Evolutionary conservation across 1,140 invertebrate species (phyloP).

Genomic region (Apis laboriosa): DNA sequence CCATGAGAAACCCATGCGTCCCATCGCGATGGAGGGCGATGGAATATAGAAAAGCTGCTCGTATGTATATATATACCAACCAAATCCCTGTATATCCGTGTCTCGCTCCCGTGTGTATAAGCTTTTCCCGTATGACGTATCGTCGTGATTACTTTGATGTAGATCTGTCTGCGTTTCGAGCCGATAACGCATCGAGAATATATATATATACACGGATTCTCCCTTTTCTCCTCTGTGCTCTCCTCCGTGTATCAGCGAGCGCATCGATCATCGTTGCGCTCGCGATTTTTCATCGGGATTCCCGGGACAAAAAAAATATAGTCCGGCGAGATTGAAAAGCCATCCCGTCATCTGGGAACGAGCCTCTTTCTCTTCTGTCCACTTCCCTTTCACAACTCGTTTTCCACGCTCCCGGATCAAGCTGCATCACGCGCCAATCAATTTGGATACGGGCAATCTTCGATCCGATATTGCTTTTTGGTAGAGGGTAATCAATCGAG

Average conservation of each 20-base stretch:
- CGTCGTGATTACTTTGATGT: slow-evolving; percentile 64
- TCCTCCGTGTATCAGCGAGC: slow-evolving; percentile 50
- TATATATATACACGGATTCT: not conserved
- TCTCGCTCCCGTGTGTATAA: slow-evolving; percentile 32
- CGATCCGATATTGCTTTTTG: too few relatives aligned
- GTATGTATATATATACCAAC: slow-evolving; percentile 44
- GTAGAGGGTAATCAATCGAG: too few relatives aligned
- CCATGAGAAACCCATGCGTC: slow-evolving; percentile 26
- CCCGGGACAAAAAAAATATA: slow-evolving; percentile 4
- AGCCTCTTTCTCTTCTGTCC: slow-evolving; percentile 28
- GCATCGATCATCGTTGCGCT: slow-evolving; percentile 64
- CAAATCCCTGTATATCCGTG: not conserved
- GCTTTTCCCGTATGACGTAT: slow-evolving; percentile 64
- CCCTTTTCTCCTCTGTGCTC: slow-evolving; percentile 38
- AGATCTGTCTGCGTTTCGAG: slow-evolving; percentile 57
- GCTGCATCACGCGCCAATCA: not conserved
- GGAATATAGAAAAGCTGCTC: slow-evolving; percentile 47
- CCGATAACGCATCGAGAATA: slow-evolving; percentile 63
- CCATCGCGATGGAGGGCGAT: slow-evolving; percentile 26
- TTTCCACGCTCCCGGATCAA: not conserved
- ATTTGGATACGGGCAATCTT: too few relatives aligned
- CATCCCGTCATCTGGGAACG: slow-evolving; percentile 56
- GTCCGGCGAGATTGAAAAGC: slow-evolving; percentile 63
- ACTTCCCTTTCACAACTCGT: not conserved
- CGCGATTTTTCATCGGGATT: slow-evolving; percentile 62